These are phyloP conservation scores for Rhopalosiphum padi DNA, from an alignment of 1,140 invertebrate species.

Conservation along the genomic window DNA sequence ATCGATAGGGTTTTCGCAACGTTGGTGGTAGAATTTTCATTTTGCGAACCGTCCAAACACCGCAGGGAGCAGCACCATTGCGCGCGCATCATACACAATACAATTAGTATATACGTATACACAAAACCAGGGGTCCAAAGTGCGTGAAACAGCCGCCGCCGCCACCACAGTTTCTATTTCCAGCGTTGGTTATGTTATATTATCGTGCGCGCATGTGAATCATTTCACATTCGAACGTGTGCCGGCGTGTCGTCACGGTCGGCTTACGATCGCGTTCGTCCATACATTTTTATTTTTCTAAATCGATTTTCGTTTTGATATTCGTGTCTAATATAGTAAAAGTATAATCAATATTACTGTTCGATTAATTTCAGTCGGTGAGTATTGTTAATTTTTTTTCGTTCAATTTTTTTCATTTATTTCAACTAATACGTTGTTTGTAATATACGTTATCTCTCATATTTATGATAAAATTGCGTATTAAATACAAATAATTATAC, in stretches of 20 bases:
- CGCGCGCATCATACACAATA: neutral
- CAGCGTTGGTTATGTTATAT: conserved; percentile 31
- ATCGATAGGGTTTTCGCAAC: conserved; percentile 15
- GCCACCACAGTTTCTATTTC: conserved; percentile 15
- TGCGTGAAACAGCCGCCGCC: conserved; percentile 23
- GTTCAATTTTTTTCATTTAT: neutral
- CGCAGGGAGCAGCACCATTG: neutral
- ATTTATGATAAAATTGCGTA: neutral
- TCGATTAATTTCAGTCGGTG: too few species aligned
- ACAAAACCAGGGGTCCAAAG: conserved; percentile 15
- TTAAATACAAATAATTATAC: neutral
- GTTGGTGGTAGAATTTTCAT: neutral
- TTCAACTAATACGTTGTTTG: neutral
- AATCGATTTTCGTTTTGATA: neutral
- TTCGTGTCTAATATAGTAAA: neutral
- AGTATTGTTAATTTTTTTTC: neutral
- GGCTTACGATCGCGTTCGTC: neutral
- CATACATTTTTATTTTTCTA: neutral
- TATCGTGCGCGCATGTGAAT: conserved; percentile 26
- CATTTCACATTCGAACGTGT: conserved; percentile 45
- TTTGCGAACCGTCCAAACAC: neutral
- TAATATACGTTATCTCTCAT: neutral
- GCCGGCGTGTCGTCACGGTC: neutral
- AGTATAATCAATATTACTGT: neutral
- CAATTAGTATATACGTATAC: neutral